Evolutionary conservation across 2,888 invertebrate genomes (phyloP), one percentile per base, ranked within the genome.

Genomic region (Liodrosophila aerea): DNA sequence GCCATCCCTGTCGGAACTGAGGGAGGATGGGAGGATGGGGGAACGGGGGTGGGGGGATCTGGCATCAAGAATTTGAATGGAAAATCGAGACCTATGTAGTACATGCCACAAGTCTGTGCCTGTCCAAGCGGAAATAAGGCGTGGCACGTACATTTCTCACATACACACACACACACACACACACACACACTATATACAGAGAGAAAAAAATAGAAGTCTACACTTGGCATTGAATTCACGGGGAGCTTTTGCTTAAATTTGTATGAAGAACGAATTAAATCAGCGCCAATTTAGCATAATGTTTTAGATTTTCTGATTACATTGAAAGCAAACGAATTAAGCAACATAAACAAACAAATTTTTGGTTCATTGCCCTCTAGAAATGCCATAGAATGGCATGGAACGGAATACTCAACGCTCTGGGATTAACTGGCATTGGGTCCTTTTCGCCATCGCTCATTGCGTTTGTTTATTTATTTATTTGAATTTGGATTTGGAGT

Each of bases 401-500:
- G 9, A 15, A 16, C n/a, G 15, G 16, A 11, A 16, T 37, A 9
- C 16, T 16, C 37, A 15, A 16, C 37, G 37, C 16, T 16, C n/a
- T 29, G 34, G 18, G 41, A 33, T 61, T 36, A 50, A 44, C 16
- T 18, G 8, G 27, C 40, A 18, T 18, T 15, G 5, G 12, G 44
- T 33, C 39, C 44, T 39, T 44, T 31, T 39, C 37, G 34, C 57
- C 34, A 36, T 50, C 41, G 41, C 43, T 41, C 8, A 33, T 34
- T 44, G 44, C 47, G 22, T 31, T 50, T 53, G 57, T 39, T 41
- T 62, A 57, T 65, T 44, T 56, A 64, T 80, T 69, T 58, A 76
- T 64, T 74, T 52, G 40, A 74, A 37, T 5, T 16, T 16, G 4
- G n/a, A n/a, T n/a, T n/a, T n/a, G n/a, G n/a, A n/a, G n/a, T n/a